Percentiles rank a stretch among this genome's conserved stretches.
Conservation (phyloP, 2,888 invertebrate genomes). For the Silvanus unidentatus region DNA sequence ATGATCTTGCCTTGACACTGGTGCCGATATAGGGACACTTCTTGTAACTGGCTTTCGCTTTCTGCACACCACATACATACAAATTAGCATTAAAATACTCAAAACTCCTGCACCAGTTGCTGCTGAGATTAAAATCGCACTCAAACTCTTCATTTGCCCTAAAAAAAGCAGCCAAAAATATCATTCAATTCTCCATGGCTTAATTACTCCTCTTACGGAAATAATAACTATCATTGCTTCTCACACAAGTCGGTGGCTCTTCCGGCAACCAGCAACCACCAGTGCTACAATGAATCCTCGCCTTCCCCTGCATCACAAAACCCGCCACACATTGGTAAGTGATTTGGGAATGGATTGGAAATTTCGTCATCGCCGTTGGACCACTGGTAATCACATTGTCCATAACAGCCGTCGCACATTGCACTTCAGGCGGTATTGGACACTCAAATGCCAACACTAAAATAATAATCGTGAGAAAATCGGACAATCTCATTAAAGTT, state of each 20-base stretch:
- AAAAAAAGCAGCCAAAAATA: constrained; percentile 11
- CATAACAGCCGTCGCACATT: constrained; percentile 34
- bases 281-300: constrained; percentile 38
- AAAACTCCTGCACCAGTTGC: constrained; percentile 44
- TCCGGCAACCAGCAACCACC: constrained; percentile 44
- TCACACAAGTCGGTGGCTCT: constrained; percentile 34
- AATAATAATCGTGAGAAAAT: constrained; percentile 14
- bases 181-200: neutral
- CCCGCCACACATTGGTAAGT: constrained; percentile 45
- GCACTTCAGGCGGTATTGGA: constrained; percentile 38
- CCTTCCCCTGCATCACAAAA: constrained; percentile 40
- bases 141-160: constrained; percentile 34
- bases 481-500: neutral
- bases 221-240: constrained; percentile 20
- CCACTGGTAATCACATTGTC: constrained; percentile 23
- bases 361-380: constrained; percentile 29
- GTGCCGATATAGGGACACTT: constrained; percentile 33
- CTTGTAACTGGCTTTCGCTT: constrained; percentile 36
- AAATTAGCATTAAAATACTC: constrained; percentile 39
- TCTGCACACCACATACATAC: constrained; percentile 40
- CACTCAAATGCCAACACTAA: constrained; percentile 39
- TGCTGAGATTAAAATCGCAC: constrained; percentile 37
- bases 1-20: constrained; percentile 34
- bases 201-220: constrained; percentile 37
- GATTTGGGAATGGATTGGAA: constrained; percentile 38